Base-by-base conservation (phyloP, 2,797 vertebrate species). In the Florisuga fusca region DNA sequence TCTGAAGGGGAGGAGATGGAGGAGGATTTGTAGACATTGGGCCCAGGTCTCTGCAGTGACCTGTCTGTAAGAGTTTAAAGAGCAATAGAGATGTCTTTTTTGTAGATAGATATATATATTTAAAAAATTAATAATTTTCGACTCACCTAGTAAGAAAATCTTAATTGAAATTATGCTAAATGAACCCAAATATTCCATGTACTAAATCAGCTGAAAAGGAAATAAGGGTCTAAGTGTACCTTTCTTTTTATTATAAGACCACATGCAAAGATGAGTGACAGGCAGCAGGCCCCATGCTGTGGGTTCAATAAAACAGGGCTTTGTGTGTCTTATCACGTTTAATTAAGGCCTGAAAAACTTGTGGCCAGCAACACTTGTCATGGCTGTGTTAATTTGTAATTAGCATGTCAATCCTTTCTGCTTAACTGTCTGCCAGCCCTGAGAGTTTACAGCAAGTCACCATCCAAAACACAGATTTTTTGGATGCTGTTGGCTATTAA, bases 271-370 rank as follows among this genome's bases (percentile, higher is more conserved):
- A 73, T 63, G 68, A 94, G 41, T 71, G 82, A 57, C 87, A 84
- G 79, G 67, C 77, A 51, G 43, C 0, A 41, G 0, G 45, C 72
- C 57, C 43, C 54, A 8, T 18, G n/a, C 54, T 89, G 87, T 20
- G 17, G 5, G 74, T 58, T 91, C 6, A 15, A 81, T 85, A 92
- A 93, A 59, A 53, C 53, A 63, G 46, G 66, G 61, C 59, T 92
- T 94, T 96, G 86, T 94, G 74, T 72, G 29, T 80, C 94, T 95
- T 91, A 94, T 79, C 84, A 87, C 0, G 1, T 96, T 92, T 93
- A 96, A 96, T 94, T 95, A 92, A 87, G 87, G 79, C 71, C 83
- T 94, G 50, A 94, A 95, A 95, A 92, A 84, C 66, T 80, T 94
- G 90, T 45, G 72, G 74, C 64, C 36, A 67, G 8, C 73, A 83